These are phyloP conservation scores for Volucella zonaria DNA, from an alignment of 2,888 invertebrate genomes.

Conservation along the genomic window DNA sequence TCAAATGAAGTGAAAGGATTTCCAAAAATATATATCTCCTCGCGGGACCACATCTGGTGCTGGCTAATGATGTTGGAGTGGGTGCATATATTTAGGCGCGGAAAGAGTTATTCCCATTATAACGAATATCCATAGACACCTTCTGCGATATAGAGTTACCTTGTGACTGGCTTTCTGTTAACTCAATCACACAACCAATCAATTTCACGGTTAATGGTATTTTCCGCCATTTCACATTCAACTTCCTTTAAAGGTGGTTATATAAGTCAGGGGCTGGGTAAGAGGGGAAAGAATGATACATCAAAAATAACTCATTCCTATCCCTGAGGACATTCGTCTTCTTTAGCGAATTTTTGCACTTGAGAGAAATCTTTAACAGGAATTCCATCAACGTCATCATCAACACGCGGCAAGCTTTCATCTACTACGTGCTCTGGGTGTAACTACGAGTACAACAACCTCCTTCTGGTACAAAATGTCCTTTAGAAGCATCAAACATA, in stretches of 20 bases:
- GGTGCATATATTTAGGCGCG: not conserved
- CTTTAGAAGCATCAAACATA: conserved; percentile 5
- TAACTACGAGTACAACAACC: conserved; percentile 1
- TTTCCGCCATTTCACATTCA: conserved; percentile 26
- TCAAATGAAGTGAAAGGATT: too few species aligned
- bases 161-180: conserved; percentile 1
- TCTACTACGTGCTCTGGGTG: conserved; percentile 44
- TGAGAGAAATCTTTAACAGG: conserved; percentile 20
- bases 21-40: too few species aligned
- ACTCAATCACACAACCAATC: conserved; percentile 47
- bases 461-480: conserved; percentile 1
- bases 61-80: not conserved
- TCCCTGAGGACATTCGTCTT: too few species aligned
- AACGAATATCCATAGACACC: too few species aligned
- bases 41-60: too few species aligned
- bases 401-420: conserved; percentile 19
- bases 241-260: not conserved
- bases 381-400: conserved; percentile 39
- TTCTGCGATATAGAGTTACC: not conserved
- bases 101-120: not conserved
- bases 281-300: too few species aligned
- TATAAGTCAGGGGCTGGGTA: not conserved
- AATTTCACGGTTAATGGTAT: conserved; percentile 54
- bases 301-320: too few species aligned
- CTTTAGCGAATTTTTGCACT: too few species aligned